Evolutionary conservation across 2,113 vertebrate genomes (phyloP), one percentile per base, ranked within the genome.

Genomic region (Pungitius pungitius): DNA sequence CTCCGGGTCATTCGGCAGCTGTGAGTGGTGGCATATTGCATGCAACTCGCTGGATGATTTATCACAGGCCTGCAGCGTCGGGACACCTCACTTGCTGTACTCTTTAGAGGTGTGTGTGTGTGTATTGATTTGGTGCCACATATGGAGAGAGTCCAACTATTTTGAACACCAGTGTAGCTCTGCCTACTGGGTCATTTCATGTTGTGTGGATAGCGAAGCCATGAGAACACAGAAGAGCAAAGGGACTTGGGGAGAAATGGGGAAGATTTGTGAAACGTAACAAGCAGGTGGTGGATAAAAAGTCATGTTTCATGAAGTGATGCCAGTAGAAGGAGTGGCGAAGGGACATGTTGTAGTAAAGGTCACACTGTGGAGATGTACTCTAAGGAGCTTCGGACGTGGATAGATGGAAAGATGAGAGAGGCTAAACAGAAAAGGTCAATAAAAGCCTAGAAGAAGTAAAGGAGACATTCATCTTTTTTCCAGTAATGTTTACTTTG

Each of bases 41-140:
- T 81, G 64, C 56, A 89, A 81, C 27, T 86, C 66, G 75, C 66
- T 80, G 71, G 81, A 78, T 91, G 89, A 91, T 90, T 88, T 85
- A 89, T 87, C 77, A 82, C 74, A 54, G 75, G 84, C 85, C 73
- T 57, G 63, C 66, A 81, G 86, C 78, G 57, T 7, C 54, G 72
- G 77, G 76, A 80, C 77, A 67, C 80, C 60, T 72, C 58, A 42
- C 65, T 79, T 51, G 51, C 49, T 54, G 60, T 24, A 24, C 26
- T 52, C 33, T 77, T 60, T 56, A 47, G 18, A 47, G 45, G 47
- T 68, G 77, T 40, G 24, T 37, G 11, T 66, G 52, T 52, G 49
- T 69, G 77, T 84, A 82, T 86, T 86, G 75, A 89, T 88, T 87
- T 74, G 78, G 65, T 69, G 60, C 73, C 69, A 61, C 64, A 49